phyloP scores from a whole-genome alignment of 2,113 vertebrate genomes.

The Urocolius indicus region DNA sequence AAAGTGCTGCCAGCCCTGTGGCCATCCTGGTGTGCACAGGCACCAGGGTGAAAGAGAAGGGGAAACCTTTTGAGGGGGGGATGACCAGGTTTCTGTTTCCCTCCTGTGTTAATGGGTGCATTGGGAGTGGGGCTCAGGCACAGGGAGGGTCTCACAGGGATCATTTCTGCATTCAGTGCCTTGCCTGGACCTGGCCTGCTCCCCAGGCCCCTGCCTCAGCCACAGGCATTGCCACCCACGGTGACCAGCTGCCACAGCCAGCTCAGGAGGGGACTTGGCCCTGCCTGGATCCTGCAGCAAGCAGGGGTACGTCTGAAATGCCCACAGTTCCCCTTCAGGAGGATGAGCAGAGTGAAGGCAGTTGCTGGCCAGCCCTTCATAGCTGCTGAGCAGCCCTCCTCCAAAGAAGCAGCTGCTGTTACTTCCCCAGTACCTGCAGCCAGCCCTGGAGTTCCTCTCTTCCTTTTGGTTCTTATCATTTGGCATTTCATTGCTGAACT shows the following conservation, averaged over 20 bases:
- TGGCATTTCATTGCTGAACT: background rate
- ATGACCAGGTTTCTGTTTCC: background rate
- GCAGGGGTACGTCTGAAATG: background rate
- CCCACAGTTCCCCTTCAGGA: accelerated
- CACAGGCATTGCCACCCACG: too few relatives aligned
- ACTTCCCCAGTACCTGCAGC: accelerated
- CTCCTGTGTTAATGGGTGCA: background rate
- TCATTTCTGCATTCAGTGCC: background rate
- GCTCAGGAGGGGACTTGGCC: background rate
- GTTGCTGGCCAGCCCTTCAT: too few relatives aligned
- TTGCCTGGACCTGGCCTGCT: background rate
- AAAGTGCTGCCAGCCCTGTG: background rate
- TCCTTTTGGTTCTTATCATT: background rate
- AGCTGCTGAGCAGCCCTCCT: background rate
- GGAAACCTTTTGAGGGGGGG: background rate
- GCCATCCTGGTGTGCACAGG: accelerated
- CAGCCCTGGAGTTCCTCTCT: background rate
- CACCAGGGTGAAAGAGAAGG: background rate
- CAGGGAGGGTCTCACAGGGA: accelerated
- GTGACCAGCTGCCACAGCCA: too few relatives aligned
- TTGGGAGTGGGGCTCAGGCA: background rate
- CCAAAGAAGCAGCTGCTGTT: background rate
- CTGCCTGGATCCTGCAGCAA: background rate
- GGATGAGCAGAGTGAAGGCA: background rate
- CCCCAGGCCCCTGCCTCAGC: too few relatives aligned